Evolutionary conservation across 2,113 vertebrate species (phyloP).

Genomic region (Nyctereutes procyonoides): DNA sequence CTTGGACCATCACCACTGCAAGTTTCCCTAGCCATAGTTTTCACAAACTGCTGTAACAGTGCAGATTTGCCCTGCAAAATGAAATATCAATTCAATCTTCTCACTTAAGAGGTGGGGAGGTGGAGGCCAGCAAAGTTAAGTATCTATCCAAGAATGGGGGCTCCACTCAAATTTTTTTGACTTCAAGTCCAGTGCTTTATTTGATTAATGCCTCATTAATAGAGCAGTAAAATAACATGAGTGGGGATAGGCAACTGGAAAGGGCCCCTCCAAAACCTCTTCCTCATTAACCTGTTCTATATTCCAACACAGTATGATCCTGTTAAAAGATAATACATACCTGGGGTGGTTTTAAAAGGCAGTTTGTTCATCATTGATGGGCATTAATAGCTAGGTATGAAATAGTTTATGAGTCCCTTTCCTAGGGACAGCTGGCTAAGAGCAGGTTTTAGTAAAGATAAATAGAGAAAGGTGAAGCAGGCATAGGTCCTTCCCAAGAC

Average conservation of each 20-base stretch:
- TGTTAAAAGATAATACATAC: background rate
- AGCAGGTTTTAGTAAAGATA: background rate
- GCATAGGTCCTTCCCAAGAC: background rate
- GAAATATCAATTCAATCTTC: background rate
- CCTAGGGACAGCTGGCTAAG: background rate
- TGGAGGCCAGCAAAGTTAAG: background rate
- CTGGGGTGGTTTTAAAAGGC: background rate
- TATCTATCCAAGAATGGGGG: background rate
- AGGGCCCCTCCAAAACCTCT: background rate
- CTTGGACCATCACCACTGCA: background rate
- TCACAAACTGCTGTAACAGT: background rate
- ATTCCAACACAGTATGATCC: background rate
- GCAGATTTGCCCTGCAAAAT: background rate
- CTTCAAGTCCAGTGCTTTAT: background rate
- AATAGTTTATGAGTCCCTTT: background rate
- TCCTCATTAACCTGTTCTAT: background rate
- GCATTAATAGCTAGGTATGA: background rate
- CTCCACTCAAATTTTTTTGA: background rate
- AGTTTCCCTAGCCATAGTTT: background rate
- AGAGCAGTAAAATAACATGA: background rate
- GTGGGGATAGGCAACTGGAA: background rate
- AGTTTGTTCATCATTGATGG: background rate
- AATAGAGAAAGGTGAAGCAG: background rate
- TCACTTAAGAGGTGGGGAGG: background rate
- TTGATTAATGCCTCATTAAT: background rate